Evolutionary conservation across 2,888 invertebrate species (phyloP).

Genomic region (Odontomyia ornata): DNA sequence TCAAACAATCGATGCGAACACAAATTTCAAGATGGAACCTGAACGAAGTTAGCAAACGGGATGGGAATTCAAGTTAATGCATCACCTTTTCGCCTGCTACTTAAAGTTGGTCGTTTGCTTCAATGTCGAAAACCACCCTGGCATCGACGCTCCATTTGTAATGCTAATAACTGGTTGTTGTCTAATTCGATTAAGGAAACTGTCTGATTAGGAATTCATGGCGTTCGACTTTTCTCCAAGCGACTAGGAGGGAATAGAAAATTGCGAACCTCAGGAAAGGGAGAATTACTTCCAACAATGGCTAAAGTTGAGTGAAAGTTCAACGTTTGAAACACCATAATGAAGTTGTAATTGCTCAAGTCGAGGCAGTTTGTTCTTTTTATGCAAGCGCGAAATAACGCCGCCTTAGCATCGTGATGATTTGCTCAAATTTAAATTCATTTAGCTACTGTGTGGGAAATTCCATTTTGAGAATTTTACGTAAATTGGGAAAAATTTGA

Average conservation of each 20-base stretch:
- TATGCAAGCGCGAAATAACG: not conserved
- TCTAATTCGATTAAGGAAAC: slow-evolving; percentile 39
- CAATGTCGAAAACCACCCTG: too few species aligned
- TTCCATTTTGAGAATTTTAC: not conserved
- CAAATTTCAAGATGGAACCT: too few species aligned
- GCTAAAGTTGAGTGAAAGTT: slow-evolving; percentile 19
- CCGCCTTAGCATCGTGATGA: not conserved
- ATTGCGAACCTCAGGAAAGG: not conserved
- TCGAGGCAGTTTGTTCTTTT: slow-evolving; percentile 14
- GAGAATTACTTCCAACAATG: not conserved
- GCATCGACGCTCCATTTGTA: not conserved
- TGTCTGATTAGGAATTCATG: slow-evolving; percentile 44
- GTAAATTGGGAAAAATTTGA: not conserved
- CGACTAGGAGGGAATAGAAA: slow-evolving; percentile 14
- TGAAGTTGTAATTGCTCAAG: slow-evolving; percentile 36
- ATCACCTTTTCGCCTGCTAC: too few species aligned
- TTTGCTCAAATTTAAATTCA: not conserved
- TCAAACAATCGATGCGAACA: too few species aligned
- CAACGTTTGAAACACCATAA: slow-evolving; percentile 16
- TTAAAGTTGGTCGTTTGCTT: too few species aligned
- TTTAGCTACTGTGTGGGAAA: not conserved
- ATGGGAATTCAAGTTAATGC: too few species aligned
- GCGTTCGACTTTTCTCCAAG: slow-evolving; percentile 28
- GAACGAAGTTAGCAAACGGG: too few species aligned
- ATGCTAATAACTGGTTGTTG: slow-evolving; percentile 41